These are phyloP conservation scores for Babylonia areolata DNA, from an alignment of 1,140 invertebrate species.

Conservation along the genomic window DNA sequence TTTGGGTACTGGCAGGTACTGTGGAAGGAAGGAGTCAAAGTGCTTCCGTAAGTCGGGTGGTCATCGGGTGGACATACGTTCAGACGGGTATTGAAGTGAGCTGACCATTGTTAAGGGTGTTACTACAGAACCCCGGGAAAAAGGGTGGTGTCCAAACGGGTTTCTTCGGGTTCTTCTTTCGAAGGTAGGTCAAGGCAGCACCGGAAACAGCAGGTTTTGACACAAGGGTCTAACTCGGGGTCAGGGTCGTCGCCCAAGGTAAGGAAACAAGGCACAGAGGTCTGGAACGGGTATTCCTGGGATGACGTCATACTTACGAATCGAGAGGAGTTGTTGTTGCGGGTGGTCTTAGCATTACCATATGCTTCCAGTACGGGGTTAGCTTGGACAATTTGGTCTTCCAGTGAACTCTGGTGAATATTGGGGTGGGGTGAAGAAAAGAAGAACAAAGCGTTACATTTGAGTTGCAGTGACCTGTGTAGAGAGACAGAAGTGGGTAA, in stretches of 20 bases:
- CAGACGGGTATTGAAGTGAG: neutral
- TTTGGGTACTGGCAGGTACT: no score
- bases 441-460: slow-evolving; percentile 22
- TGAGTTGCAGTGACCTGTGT: neutral
- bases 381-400: slow-evolving; percentile 82
- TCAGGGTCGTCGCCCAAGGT: neutral
- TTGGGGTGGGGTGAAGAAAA: slow-evolving; percentile 32
- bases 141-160: neutral
- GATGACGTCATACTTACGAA: slow-evolving; percentile 75
- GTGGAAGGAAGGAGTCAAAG: neutral
- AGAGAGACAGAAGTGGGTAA: neutral
- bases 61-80: neutral
- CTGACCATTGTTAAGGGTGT: neutral
- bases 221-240: neutral
- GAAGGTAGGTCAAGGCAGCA: neutral
- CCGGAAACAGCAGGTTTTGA: neutral
- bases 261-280: neutral
- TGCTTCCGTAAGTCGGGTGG: neutral
- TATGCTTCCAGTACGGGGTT: slow-evolving; percentile 81
- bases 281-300: neutral
- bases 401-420: slow-evolving; percentile 77
- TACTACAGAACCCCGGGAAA: neutral
- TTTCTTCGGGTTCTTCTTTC: neutral
- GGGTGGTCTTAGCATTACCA: slow-evolving; percentile 81
- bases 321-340: slow-evolving; percentile 82